phyloP scores from a whole-genome alignment of 2,888 invertebrate species.

The Macrosoma leucophasiata region DNA sequence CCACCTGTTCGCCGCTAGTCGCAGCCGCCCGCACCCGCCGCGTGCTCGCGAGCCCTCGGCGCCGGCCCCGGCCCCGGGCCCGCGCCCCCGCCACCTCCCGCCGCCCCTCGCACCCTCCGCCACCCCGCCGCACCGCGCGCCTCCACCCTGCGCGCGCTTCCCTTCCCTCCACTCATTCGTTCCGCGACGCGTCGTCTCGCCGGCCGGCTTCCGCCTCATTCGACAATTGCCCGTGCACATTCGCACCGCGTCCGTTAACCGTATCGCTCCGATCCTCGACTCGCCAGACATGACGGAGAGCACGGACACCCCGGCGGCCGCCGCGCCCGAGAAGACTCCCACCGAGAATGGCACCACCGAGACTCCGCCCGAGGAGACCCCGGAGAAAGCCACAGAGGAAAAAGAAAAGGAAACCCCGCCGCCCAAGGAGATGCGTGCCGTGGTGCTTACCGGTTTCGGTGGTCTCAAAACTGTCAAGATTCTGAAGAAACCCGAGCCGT shows the following conservation, averaged over 20 bases:
- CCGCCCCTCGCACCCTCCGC: conserved; percentile 32
- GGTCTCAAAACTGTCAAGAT: conserved; percentile 90
- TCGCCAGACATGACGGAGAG: conserved; percentile 64
- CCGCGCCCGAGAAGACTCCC: conserved; percentile 74
- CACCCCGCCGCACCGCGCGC: conserved; percentile 43
- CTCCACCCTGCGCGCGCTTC: conserved; percentile 55
- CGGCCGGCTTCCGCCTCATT: conserved; percentile 56
- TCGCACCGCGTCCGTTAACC: conserved; percentile 56
- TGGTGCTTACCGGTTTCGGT: conserved; percentile 90
- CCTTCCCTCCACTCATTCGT: conserved; percentile 68
- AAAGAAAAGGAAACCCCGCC: conserved; percentile 74
- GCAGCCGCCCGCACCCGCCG: conserved; percentile 34
- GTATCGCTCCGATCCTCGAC: conserved; percentile 46
- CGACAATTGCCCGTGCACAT: conserved; percentile 49
- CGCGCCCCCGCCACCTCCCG: conserved; percentile 24
- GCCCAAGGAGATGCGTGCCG: conserved; percentile 89
- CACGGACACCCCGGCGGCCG: conserved; percentile 68
- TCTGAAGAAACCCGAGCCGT: conserved; percentile 85
- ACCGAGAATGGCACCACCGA: conserved; percentile 70
- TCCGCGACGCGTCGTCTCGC: conserved; percentile 68
- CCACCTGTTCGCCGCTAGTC: conserved; percentile 45
- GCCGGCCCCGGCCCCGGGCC: conserved; percentile 30
- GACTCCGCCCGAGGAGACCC: conserved; percentile 64
- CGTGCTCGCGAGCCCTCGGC: conserved; percentile 62
- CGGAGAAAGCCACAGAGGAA: conserved; percentile 73